These are phyloP conservation scores for Rhynchophorus ferrugineus DNA, from an alignment of 1,140 invertebrate genomes.

Conservation along the genomic window DNA sequence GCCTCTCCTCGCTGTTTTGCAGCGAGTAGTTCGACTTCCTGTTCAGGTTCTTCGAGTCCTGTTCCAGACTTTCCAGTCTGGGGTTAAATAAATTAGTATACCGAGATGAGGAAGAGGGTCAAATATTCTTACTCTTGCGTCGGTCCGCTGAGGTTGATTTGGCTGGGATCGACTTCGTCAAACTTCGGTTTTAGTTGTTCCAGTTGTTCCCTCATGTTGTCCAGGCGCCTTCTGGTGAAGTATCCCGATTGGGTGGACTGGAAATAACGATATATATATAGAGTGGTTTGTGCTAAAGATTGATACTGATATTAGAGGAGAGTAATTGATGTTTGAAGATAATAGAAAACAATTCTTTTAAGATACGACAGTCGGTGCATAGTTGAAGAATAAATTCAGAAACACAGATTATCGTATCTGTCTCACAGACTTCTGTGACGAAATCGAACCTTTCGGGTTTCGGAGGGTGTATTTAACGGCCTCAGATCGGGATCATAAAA, in stretches of 20 bases:
- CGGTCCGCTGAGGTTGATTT: slow-evolving; percentile 44
- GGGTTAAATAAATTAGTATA: background rate
- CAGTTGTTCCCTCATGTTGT: slow-evolving; percentile 64
- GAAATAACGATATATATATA: slow-evolving; percentile 27
- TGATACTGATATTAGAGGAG: too few relatives aligned
- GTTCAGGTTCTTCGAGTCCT: slow-evolving; percentile 49
- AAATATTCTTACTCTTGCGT: slow-evolving; percentile 38
- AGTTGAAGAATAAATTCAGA: too few relatives aligned
- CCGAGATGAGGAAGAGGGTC: too few relatives aligned
- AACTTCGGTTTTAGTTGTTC: slow-evolving; percentile 58
- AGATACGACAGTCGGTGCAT: too few relatives aligned
- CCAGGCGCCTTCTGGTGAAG: slow-evolving; percentile 67
- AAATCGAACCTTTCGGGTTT: too few relatives aligned
- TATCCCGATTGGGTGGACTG: slow-evolving; percentile 65
- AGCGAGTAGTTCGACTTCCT: slow-evolving; percentile 43
- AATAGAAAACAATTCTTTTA: too few relatives aligned
- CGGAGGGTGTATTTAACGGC: too few relatives aligned
- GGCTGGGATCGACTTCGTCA: slow-evolving; percentile 53
- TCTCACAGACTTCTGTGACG: too few relatives aligned
- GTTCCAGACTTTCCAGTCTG: slow-evolving; percentile 48
- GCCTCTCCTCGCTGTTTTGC: slow-evolving; percentile 46
- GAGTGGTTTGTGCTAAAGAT: background rate
- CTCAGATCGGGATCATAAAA: too few relatives aligned
- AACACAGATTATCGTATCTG: too few relatives aligned
- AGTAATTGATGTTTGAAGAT: too few relatives aligned